Conservation (phyloP, 2,797 vertebrate species). For the Sphaeramia orbicularis region DNA sequence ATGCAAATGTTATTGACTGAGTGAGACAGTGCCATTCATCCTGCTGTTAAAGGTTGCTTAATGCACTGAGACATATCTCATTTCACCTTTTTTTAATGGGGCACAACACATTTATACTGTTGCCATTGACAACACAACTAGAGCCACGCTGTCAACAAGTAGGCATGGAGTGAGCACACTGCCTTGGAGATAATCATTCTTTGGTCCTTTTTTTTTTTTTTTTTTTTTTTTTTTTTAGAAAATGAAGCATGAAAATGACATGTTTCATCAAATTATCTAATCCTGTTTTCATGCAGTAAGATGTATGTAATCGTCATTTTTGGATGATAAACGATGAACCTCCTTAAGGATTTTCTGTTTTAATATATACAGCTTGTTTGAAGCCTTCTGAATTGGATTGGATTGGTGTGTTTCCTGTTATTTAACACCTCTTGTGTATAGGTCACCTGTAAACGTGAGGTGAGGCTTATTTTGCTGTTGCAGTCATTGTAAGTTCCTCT, state of each 20-base stretch:
- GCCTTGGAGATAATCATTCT: neutral
- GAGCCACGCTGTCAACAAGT: constrained; percentile 14
- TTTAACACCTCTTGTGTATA: neutral
- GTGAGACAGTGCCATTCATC: neutral
- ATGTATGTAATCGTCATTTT: neutral
- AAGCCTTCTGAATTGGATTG: no score
- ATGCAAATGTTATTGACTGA: constrained; percentile 1
- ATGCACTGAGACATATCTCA: constrained; percentile 4
- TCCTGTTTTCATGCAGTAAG: neutral
- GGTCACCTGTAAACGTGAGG: constrained; percentile 11
- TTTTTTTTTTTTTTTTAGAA: constrained; percentile 22
- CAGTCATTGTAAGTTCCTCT: constrained; percentile 4
- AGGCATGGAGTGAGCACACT: constrained; percentile 16
- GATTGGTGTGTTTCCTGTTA: no score
- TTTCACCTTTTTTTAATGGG: constrained; percentile 7
- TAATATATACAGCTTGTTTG: no score
- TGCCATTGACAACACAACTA: constrained; percentile 30
- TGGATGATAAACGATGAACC: neutral
- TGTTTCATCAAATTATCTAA: neutral
- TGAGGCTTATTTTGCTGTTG: constrained; percentile 12
- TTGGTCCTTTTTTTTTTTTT: no score
- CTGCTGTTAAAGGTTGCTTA: constrained; percentile 2
- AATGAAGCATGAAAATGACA: neutral
- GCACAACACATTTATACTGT: constrained; percentile 11
- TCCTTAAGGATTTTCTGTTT: neutral